A percentile compares a stretch with the other conserved stretches of the same genome.
These are phyloP conservation scores for Coreius guichenoti DNA, from an alignment of 2,797 vertebrate genomes.

Conservation along the genomic window DNA sequence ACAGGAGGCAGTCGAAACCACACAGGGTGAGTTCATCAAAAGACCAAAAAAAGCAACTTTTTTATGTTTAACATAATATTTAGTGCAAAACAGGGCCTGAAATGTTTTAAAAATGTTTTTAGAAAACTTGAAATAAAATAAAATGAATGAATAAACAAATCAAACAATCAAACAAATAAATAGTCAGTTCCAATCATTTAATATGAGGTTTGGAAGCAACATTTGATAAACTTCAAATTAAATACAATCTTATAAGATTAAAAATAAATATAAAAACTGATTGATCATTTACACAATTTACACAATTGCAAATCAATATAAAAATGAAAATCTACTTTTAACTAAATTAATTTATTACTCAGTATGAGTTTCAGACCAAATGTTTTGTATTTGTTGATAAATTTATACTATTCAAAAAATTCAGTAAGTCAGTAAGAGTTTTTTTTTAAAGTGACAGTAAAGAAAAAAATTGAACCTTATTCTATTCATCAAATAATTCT, in stretches of 20 bases:
- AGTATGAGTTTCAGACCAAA: background rate
- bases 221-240: background rate
- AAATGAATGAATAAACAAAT: too few species aligned
- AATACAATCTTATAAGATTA: background rate
- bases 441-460: background rate
- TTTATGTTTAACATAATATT: background rate
- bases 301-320: background rate
- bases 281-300: background rate
- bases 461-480: background rate
- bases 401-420: background rate
- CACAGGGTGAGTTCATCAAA: slow-evolving; percentile 45
- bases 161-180: background rate
- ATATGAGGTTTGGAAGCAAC: background rate
- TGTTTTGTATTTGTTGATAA: background rate
- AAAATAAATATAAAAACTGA: background rate
- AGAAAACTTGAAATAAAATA: background rate
- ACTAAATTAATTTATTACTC: background rate
- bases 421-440: background rate
- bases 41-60: background rate
- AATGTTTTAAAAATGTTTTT: background rate
- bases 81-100: background rate
- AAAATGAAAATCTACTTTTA: background rate
- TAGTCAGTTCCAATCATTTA: background rate
- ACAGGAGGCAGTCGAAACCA: slow-evolving; percentile 51
- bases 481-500: background rate